These are phyloP conservation scores for Cetonia aurata DNA, from an alignment of 2,888 invertebrate species.

Conservation along the genomic window DNA sequence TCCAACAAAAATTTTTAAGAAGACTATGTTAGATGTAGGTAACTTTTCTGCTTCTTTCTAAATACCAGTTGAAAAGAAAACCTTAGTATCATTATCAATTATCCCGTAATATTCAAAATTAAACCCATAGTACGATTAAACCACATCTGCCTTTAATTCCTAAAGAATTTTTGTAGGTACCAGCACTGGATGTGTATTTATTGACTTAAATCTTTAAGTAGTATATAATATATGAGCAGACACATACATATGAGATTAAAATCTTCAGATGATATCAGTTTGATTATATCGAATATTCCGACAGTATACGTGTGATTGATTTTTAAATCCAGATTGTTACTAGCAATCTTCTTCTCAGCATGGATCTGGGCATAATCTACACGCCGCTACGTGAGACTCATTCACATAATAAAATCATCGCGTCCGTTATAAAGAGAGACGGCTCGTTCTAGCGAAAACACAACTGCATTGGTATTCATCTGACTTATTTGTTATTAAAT, in stretches of 20 bases:
- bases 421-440: constrained; percentile 30
- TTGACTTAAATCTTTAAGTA: no score
- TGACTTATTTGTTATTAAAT: constrained; percentile 22
- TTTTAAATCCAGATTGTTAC: constrained; percentile 56
- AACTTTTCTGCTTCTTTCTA: no score
- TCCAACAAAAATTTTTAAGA: no score
- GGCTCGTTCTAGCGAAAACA: constrained; percentile 17
- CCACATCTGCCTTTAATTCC: no score
- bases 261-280: constrained; percentile 49
- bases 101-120: no score
- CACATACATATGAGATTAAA: constrained; percentile 26
- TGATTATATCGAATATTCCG: constrained; percentile 52
- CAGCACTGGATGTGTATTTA: no score
- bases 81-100: no score
- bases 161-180: no score
- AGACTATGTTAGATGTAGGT: no score
- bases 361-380: constrained; percentile 52
- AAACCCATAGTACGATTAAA: no score
- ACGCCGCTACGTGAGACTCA: constrained; percentile 46
- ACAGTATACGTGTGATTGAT: constrained; percentile 55
- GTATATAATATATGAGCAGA: no score
- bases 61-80: no score
- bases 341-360: constrained; percentile 58
- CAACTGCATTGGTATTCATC: constrained; percentile 3
- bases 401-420: constrained; percentile 49